A percentile compares a stretch with the other conserved stretches of the same genome.
Evolutionary conservation across 2,888 invertebrate genomes (phyloP).

Genomic region (Allacma fusca): DNA sequence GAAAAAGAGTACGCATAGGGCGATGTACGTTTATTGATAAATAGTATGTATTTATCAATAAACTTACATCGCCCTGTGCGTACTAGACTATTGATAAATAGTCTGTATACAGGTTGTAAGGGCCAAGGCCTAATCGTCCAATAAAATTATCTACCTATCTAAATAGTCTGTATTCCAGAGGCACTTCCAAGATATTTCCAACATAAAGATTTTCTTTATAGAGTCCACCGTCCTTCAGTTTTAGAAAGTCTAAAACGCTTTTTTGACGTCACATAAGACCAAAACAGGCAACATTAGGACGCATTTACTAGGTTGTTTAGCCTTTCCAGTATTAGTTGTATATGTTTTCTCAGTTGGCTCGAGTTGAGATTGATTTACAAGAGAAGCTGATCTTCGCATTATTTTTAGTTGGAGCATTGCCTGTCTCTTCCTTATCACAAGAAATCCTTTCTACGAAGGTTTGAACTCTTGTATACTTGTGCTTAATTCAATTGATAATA

Average conservation of each 20-base stretch:
- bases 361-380: conserved; percentile 85
- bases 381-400: conserved; percentile 95
- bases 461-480: no score
- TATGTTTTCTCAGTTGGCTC: conserved; percentile 89
- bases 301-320: conserved; percentile 88
- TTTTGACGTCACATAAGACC: conserved; percentile 98
- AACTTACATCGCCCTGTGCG: no score
- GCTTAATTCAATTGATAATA: no score
- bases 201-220: conserved; percentile 96
- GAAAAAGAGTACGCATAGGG: no score
- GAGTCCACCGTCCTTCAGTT: conserved; percentile 95
- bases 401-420: conserved; percentile 97
- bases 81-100: no score
- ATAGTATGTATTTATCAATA: no score
- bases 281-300: conserved; percentile 99
- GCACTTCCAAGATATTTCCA: conserved; percentile 92
- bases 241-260: conserved; percentile 95
- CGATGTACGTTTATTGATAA: no score
- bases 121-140: no score
- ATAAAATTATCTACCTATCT: no score
- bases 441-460: no score
- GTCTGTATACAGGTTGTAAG: no score
- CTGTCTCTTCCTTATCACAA: conserved; percentile 95
- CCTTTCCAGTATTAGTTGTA: conserved; percentile 81
- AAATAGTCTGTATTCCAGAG: no score